These are phyloP conservation scores for Helogale parvula DNA, from an alignment of 2,113 vertebrate species.

Conservation along the genomic window DNA sequence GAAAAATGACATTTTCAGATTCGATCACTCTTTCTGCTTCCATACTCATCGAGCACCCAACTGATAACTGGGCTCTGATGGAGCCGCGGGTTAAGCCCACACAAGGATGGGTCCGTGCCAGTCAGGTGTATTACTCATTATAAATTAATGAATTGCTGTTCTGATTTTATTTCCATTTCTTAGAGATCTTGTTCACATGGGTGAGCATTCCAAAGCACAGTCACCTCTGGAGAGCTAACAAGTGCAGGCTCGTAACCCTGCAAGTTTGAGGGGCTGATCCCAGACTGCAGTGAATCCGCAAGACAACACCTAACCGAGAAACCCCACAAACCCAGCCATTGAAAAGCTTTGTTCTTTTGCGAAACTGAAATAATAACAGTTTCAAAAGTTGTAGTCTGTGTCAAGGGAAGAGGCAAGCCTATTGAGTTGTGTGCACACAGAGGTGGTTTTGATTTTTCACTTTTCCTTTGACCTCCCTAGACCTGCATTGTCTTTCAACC, in stretches of 20 bases:
- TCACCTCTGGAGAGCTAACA: not conserved
- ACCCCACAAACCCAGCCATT: too few species aligned
- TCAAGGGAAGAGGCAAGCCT: not conserved
- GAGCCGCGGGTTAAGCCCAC: not conserved
- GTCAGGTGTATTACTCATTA: not conserved
- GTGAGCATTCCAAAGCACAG: not conserved
- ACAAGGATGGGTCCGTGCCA: not conserved
- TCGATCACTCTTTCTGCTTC: not conserved
- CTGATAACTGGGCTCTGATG: not conserved
- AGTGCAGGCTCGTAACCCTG: not conserved
- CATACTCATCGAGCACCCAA: not conserved
- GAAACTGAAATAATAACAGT: slow-evolving; percentile 12
- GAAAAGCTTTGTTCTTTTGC: not conserved
- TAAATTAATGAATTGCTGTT: not conserved
- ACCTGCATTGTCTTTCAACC: not conserved
- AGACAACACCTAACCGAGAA: not conserved
- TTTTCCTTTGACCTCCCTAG: slow-evolving; percentile 33
- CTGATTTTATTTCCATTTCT: not conserved
- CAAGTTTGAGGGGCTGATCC: not conserved
- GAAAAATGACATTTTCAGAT: not conserved
- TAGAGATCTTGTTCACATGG: not conserved
- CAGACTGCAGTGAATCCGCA: not conserved
- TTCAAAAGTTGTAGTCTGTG: not conserved
- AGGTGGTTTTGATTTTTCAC: slow-evolving; percentile 29
- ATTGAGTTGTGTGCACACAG: not conserved